phyloP scores from a whole-genome alignment of 2,113 vertebrate species.

The Xenopus tropicalis region DNA sequence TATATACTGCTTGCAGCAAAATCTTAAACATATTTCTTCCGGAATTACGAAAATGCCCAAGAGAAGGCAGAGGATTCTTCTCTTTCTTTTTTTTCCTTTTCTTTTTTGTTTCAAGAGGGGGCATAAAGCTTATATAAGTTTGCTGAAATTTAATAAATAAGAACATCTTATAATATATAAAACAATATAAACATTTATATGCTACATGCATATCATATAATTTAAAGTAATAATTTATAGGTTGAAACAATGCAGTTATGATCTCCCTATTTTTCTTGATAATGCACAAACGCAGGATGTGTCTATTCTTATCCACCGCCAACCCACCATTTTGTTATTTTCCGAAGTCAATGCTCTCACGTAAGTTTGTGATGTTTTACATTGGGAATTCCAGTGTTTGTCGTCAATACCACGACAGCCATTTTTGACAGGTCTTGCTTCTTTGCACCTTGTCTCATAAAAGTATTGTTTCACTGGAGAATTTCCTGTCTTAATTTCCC shows the following conservation, averaged over 20 bases:
- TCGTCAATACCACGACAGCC: constrained; percentile 93
- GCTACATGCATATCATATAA: constrained; percentile 99
- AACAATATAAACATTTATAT: constrained; percentile 96
- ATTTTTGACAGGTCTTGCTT: constrained; percentile 73
- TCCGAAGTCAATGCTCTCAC: constrained; percentile 88
- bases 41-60: constrained; percentile 56
- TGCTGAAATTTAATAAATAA: constrained; percentile 96
- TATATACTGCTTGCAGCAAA: constrained; percentile 51
- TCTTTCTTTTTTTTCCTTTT: constrained; percentile 65
- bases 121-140: constrained; percentile 70
- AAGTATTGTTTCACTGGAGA: constrained; percentile 91
- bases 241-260: constrained; percentile 61
- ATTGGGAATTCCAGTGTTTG: constrained; percentile 98
- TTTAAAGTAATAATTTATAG: constrained; percentile 99
- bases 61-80: constrained; percentile 67
- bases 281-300: constrained; percentile 94
- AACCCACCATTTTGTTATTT: constrained; percentile 75
- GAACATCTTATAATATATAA: constrained; percentile 87
- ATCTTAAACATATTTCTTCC: constrained; percentile 58
- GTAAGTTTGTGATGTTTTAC: constrained; percentile 91
- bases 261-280: constrained; percentile 91
- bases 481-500: constrained; percentile 77
- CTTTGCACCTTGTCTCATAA: constrained; percentile 89
- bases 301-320: constrained; percentile 98
- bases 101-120: constrained; percentile 48